Base-by-base conservation (phyloP, 1,140 invertebrate species). In the Pinna nobilis region DNA sequence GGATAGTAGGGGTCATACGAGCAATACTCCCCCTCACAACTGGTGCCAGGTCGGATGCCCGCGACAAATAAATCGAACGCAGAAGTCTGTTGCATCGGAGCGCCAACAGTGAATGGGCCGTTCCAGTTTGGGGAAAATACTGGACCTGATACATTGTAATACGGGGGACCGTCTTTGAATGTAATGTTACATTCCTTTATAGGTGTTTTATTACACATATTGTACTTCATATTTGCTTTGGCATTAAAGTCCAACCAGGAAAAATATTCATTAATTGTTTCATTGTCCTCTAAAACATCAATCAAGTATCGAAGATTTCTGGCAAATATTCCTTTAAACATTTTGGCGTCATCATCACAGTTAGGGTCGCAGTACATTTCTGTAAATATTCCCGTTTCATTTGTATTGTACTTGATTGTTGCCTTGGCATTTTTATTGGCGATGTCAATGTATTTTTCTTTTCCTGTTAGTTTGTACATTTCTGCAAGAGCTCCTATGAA, bases 241-340 rank as follows among this genome's bases (percentile, higher is more conserved):
- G 77, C 55, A 57, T 80, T 70, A 15, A 70, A 63, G n/a, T 77
- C 71, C 5, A 81, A 41, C 66, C 59, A 78, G 13, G 53, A 73
- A 39, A 74, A 67, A 18, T 76, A 73, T 33, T 71, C 47, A 5
- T 74, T 47, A 32, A 57, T 28, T 47, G 25, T 44, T 15, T 30
- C 35, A 7, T n/a, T 1, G 37, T 78, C 63, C 6, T 55, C 32
- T 0, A 81, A 35, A 33, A 53, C 73, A 51, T 82, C 77, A 49
- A 79, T 73, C 20, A 82, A 60, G 49, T 79, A 77, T 53, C 80
- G 53, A 37, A 82, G 23, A 65, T 79, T 77, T 23, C 80, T 44
- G 0, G 47, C 69, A 68, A 82, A 79, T 37, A 82, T 75, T 23
- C 80, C 80, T 69, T 79, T 79, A 35, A 75, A 82, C 68, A 82